These are phyloP conservation scores for Petrolisthes cinctipes DNA, from an alignment of 2,888 invertebrate species.

Conservation along the genomic window DNA sequence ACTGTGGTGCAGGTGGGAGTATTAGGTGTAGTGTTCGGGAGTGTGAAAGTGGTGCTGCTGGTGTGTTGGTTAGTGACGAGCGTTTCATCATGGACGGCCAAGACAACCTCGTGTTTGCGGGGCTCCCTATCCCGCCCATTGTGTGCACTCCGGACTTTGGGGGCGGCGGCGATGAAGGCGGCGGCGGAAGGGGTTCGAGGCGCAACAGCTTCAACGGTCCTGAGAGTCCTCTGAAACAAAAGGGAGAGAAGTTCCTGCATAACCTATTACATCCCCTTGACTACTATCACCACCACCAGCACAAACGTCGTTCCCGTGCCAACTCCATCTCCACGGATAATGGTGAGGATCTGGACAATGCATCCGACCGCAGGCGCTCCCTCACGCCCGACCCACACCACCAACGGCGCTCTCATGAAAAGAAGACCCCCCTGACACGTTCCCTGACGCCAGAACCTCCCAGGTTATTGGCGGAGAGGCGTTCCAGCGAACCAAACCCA, in stretches of 20 bases:
- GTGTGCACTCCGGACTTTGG: conserved; percentile 38
- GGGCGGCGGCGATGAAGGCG: background rate
- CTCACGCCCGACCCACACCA: conserved; percentile 11
- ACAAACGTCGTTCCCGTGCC: conserved; percentile 43
- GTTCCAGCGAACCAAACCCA: background rate
- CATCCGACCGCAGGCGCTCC: background rate
- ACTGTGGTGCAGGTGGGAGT: conserved; percentile 50
- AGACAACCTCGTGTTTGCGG: conserved; percentile 43
- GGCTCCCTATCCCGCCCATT: conserved; percentile 50
- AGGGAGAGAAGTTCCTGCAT: conserved; percentile 46
- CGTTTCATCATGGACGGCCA: conserved; percentile 35
- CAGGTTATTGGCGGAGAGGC: background rate
- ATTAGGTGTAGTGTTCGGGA: conserved; percentile 51
- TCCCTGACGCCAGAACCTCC: conserved; percentile 49
- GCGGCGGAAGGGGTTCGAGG: background rate
- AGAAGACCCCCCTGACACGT: conserved; percentile 4
- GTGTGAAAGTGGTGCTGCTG: conserved; percentile 35
- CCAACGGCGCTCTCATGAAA: background rate
- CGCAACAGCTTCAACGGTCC: conserved; percentile 12
- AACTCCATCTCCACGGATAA: conserved; percentile 41
- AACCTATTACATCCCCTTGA: conserved; percentile 54
- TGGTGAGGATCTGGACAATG: background rate
- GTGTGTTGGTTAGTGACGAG: conserved; percentile 23
- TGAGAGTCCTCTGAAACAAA: conserved; percentile 21
- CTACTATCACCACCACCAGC: conserved; percentile 51